Percentiles rank a stretch among this genome's conserved stretches.
phyloP scores from a whole-genome alignment of 1,140 invertebrate genomes.

The Drosophila sulfurigaster region DNA sequence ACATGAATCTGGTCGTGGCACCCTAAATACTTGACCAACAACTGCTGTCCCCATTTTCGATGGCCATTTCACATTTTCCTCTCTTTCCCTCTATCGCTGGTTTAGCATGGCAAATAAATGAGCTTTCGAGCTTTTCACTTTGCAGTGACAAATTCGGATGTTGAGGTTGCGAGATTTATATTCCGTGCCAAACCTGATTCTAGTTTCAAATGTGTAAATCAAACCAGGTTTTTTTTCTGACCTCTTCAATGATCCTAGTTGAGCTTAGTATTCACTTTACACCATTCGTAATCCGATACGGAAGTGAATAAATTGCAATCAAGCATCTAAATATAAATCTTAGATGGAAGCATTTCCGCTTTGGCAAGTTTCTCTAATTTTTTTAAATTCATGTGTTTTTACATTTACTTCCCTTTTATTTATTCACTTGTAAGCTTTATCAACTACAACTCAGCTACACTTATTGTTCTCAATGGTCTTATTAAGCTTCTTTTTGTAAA shows the following conservation, averaged over 20 bases:
- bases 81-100: neutral
- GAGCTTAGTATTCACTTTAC: neutral
- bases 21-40: conserved; percentile 2
- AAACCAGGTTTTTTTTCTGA: neutral
- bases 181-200: neutral
- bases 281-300: neutral
- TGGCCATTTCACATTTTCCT: conserved; percentile 9
- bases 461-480: neutral
- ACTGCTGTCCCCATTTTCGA: neutral
- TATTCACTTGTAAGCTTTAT: neutral
- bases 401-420: neutral
- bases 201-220: neutral
- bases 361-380: neutral
- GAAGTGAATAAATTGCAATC: conserved; percentile 12
- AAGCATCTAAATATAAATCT: neutral
- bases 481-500: neutral
- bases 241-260: neutral
- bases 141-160: neutral
- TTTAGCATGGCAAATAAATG: conserved; percentile 2
- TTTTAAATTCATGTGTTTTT: neutral
- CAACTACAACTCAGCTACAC: neutral
- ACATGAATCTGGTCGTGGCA: neutral
- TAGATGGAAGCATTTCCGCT: conserved; percentile 3
- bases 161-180: conserved; percentile 3
- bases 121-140: neutral